phyloP scores from a whole-genome alignment of 2,113 vertebrate genomes.

The Pampusana beccarii region DNA sequence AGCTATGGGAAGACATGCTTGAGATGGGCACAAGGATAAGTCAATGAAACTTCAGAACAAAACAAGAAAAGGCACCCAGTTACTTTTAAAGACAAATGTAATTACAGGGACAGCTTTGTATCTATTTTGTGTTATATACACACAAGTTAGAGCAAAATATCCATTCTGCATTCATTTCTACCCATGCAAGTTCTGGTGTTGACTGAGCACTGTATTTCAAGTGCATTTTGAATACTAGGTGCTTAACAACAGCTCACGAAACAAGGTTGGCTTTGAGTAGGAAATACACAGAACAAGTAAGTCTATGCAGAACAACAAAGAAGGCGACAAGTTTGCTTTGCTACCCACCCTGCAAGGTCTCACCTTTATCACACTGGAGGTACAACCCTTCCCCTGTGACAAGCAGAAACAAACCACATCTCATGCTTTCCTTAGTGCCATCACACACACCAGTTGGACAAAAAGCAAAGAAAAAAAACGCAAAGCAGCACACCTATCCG shows the following conservation, averaged over 20 bases:
- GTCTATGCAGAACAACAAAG: background rate
- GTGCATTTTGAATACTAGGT: background rate
- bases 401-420: background rate
- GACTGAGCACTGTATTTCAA: background rate
- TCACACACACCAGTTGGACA: background rate
- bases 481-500: background rate
- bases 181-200: background rate
- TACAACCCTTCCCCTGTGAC: background rate
- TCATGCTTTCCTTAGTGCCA: background rate
- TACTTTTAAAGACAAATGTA: background rate
- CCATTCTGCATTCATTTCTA: background rate
- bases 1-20: background rate
- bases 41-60: background rate
- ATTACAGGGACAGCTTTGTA: background rate
- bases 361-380: background rate
- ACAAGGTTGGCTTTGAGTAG: background rate
- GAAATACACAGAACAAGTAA: background rate
- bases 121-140: background rate
- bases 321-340: background rate
- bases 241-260: background rate
- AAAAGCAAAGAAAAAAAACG: background rate
- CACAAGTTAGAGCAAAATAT: background rate
- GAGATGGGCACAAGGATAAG: background rate
- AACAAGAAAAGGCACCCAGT: background rate
- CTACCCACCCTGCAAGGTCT: background rate